A percentile compares a stretch with the other conserved stretches of the same genome.
phyloP scores from a whole-genome alignment of 2,888 invertebrate species.

The Caradrina clavipalpis region DNA sequence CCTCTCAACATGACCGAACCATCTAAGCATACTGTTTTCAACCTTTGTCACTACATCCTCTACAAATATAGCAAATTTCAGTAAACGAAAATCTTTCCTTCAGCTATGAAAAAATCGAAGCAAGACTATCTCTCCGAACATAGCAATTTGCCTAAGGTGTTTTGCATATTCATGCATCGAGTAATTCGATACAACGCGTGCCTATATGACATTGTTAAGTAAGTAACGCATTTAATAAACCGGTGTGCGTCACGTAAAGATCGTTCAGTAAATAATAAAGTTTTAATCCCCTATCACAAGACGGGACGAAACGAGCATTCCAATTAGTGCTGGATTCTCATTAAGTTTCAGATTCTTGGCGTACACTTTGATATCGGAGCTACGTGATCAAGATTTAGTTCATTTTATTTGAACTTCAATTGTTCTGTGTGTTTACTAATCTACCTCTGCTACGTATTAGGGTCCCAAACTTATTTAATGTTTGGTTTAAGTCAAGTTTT shows the following conservation, averaged over 20 bases:
- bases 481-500: conserved; percentile 1
- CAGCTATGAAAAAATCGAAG: neutral
- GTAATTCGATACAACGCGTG: conserved; percentile 5
- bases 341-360: conserved; percentile 87
- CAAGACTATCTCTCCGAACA: neutral
- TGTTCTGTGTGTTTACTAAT: conserved; percentile 48
- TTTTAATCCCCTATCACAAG: conserved; percentile 78
- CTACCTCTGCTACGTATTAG: conserved; percentile 7
- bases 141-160: neutral
- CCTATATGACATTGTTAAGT: conserved; percentile 23
- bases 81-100: too few species aligned
- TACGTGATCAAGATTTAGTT: conserved; percentile 86
- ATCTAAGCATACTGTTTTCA: too few species aligned
- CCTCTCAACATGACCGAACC: too few species aligned
- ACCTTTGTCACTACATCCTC: too few species aligned
- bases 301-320: conserved; percentile 83
- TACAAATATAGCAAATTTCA: too few species aligned
- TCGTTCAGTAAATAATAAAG: conserved; percentile 76
- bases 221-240: conserved; percentile 54
- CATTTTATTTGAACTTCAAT: conserved; percentile 73
- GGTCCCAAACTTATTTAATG: neutral
- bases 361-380: conserved; percentile 83
- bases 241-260: conserved; percentile 62
- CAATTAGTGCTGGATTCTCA: conserved; percentile 88
- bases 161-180: neutral